Conservation (phyloP, 1,140 invertebrate genomes). For the Colletes gigas region DNA sequence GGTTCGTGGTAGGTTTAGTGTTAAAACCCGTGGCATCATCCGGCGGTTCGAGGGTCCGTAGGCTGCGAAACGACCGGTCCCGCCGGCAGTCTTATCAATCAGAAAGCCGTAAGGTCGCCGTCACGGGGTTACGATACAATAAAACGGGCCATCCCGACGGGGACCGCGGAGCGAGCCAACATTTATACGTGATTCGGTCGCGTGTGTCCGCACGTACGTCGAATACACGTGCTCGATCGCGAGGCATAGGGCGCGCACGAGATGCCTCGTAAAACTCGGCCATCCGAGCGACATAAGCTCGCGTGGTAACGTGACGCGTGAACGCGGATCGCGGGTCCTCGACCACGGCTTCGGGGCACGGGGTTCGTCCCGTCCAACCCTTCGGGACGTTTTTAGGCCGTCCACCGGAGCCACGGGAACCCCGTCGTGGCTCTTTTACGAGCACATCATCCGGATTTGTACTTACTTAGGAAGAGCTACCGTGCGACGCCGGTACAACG, state of each 20-base stretch:
- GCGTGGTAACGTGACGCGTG: constrained; percentile 65
- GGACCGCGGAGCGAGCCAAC: too few relatives aligned
- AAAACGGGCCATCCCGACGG: constrained; percentile 55
- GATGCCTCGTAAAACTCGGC: constrained; percentile 70
- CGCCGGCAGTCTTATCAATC: constrained; percentile 67
- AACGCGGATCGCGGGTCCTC: constrained; percentile 44
- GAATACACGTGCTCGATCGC: neutral
- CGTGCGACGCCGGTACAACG: neutral
- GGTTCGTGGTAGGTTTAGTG: too few relatives aligned
- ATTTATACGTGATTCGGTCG: constrained; percentile 49
- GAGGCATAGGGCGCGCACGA: constrained; percentile 4
- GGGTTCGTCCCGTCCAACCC: neutral
- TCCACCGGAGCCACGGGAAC: constrained; percentile 13
- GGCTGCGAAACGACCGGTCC: constrained; percentile 48
- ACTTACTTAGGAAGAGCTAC: constrained; percentile 75
- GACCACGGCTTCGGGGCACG: constrained; percentile 7
- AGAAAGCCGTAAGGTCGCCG: constrained; percentile 62
- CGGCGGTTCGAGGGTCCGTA: constrained; percentile 19
- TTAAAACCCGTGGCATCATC: neutral
- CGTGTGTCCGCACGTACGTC: constrained; percentile 17
- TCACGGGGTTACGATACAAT: constrained; percentile 70
- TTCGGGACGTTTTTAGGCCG: constrained; percentile 47
- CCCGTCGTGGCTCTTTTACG: constrained; percentile 68
- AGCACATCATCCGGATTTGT: constrained; percentile 75
- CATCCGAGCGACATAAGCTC: constrained; percentile 70